phyloP scores from a whole-genome alignment of 2,797 vertebrate genomes.

The Onychomys arenicola region DNA sequence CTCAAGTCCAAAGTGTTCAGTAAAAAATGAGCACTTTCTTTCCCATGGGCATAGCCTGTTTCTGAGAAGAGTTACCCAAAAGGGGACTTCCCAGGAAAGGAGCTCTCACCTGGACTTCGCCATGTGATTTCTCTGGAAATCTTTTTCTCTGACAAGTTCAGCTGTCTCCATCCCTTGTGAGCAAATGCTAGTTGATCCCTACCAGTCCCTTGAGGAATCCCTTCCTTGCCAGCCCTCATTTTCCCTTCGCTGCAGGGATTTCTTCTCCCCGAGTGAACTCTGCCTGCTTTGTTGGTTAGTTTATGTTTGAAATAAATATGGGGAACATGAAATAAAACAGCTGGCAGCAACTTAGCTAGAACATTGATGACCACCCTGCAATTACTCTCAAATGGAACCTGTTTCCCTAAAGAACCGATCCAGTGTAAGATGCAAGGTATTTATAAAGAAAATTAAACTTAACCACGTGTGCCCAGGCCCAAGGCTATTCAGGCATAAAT shows the following conservation, averaged over 20 bases:
- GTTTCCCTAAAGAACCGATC: constrained; percentile 36
- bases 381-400: constrained; percentile 44
- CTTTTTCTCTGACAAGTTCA: neutral
- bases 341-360: constrained; percentile 29
- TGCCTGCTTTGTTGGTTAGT: neutral
- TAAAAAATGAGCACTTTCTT: neutral
- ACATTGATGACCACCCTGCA: neutral
- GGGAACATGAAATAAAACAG: constrained; percentile 9
- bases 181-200: neutral
- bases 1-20: neutral
- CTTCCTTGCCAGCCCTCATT: neutral
- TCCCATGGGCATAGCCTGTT: neutral
- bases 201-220: neutral
- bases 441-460: constrained; percentile 67
- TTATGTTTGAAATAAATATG: constrained; percentile 36
- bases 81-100: neutral
- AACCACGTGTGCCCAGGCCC: constrained; percentile 34
- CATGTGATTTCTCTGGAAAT: constrained; percentile 10
- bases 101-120: neutral
- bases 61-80: neutral
- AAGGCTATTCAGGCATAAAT: constrained; percentile 40
- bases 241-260: neutral
- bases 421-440: constrained; percentile 13
- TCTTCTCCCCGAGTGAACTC: neutral
- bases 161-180: neutral